Conservation (phyloP, 1,140 invertebrate genomes). For the Conopomorpha cramerella region DNA sequence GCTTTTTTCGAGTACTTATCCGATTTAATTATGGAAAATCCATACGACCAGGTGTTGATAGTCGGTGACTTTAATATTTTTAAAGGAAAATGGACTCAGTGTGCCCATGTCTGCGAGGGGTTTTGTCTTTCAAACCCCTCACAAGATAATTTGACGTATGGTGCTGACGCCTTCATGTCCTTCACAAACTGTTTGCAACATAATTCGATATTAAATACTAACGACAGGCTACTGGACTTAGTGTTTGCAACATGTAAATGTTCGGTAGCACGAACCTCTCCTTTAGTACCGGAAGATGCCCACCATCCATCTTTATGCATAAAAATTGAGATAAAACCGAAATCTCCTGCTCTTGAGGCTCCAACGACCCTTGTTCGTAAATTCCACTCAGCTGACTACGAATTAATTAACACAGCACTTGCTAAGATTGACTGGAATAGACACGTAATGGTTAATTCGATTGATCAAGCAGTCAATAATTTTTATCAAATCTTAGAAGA, state of each 20-base stretch:
- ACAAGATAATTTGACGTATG: not conserved
- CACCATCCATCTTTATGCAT: no score
- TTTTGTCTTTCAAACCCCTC: not conserved
- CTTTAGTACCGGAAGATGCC: not conserved
- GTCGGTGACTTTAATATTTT: constrained; percentile 1
- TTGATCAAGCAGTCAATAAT: not conserved
- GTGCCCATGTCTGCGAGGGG: not conserved
- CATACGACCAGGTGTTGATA: not conserved
- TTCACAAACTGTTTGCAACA: not conserved
- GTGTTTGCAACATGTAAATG: not conserved
- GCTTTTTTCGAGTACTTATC: not conserved
- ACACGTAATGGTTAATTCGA: no score
- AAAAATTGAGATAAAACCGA: no score
- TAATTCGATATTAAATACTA: no score
- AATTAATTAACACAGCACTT: not conserved
- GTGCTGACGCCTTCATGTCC: not conserved
- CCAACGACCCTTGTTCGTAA: not conserved
- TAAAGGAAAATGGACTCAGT: not conserved
- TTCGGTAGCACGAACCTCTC: not conserved
- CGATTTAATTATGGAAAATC: no score
- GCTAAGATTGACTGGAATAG: not conserved
- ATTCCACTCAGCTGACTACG: not conserved
- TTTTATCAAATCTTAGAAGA: not conserved
- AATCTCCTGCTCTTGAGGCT: no score
- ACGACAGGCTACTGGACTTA: no score